A percentile compares a stretch with the other conserved stretches of the same genome.
Conservation (phyloP, 2,113 vertebrate species). For the Oxyruncus cristatus region DNA sequence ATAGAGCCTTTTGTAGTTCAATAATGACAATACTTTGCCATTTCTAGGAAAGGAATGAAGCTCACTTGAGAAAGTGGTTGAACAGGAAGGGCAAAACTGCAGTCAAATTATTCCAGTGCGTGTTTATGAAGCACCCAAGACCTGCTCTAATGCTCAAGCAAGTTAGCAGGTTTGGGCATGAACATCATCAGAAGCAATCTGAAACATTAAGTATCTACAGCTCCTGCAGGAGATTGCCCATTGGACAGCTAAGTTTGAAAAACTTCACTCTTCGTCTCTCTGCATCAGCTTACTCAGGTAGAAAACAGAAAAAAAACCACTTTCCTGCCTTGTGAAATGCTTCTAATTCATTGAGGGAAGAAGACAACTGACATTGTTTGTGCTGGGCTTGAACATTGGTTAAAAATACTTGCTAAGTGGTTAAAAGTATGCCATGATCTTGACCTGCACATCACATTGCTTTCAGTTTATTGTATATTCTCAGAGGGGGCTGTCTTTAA, state of each 20-base stretch:
- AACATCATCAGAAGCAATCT: background rate
- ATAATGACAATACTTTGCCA: background rate
- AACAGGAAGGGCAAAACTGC: background rate
- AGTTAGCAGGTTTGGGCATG: background rate
- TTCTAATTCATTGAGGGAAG: background rate
- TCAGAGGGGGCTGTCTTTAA: background rate
- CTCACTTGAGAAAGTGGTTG: background rate
- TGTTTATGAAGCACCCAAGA: background rate
- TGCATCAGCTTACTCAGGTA: background rate
- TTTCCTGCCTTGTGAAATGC: background rate
- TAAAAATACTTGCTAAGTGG: background rate
- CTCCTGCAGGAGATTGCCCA: background rate
- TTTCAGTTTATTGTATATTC: background rate
- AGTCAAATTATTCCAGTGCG: background rate
- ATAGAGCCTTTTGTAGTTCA: background rate
- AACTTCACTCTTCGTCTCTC: background rate
- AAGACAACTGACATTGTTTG: background rate
- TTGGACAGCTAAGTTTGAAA: background rate
- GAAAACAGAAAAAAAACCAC: background rate
- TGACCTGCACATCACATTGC: background rate
- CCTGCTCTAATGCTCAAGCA: background rate
- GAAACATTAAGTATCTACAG: background rate
- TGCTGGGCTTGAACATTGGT: background rate
- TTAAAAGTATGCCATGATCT: background rate
- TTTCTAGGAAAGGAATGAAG: background rate